Percentiles rank a stretch among this genome's conserved stretches.
Conservation (phyloP, 2,797 vertebrate species). For the Molossus alvarezi region DNA sequence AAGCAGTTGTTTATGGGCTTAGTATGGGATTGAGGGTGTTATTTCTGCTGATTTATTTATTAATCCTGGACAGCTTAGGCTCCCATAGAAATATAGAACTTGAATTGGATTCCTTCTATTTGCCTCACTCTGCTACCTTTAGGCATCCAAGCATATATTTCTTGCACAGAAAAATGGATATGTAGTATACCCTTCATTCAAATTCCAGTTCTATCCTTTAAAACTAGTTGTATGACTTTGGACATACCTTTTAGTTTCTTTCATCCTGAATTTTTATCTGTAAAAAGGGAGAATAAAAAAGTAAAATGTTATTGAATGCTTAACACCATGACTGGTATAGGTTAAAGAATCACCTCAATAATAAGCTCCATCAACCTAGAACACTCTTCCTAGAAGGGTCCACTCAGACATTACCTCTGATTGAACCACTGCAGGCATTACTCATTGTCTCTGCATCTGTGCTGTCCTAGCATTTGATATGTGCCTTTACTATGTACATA, state of each 20-base stretch:
- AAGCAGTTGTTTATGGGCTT: background rate
- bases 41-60: constrained; percentile 4
- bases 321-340: background rate
- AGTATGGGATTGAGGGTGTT: background rate
- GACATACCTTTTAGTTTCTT: constrained; percentile 10
- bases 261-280: background rate
- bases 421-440: accelerated
- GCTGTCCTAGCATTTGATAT: background rate
- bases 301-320: background rate
- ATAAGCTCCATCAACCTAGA: background rate
- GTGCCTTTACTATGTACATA: background rate
- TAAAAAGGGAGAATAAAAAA: background rate
- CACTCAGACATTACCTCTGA: background rate
- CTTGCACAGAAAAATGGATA: background rate
- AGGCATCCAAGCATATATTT: constrained; percentile 2
- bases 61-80: background rate
- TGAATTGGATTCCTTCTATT: background rate
- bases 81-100: background rate
- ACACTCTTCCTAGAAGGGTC: background rate
- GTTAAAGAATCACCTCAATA: background rate
- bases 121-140: background rate
- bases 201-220: background rate
- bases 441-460: background rate
- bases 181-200: background rate
- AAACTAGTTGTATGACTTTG: background rate